Percentiles rank a stretch among this genome's conserved stretches.
These are phyloP conservation scores for Nibea albiflora DNA, from an alignment of 2,113 vertebrate genomes.

Conservation along the genomic window DNA sequence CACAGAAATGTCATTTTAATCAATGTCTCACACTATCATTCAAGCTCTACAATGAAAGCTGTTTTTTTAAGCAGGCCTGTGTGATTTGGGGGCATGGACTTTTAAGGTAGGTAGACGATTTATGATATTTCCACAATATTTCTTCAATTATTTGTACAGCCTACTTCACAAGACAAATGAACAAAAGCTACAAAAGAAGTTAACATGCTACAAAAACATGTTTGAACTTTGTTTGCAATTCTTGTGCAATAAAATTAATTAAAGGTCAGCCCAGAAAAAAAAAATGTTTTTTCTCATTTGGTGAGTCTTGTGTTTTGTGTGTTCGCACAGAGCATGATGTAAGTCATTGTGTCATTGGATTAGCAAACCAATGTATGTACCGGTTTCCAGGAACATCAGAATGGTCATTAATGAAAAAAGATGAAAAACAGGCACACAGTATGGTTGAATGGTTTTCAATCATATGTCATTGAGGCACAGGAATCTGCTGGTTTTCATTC, in stretches of 20 bases:
- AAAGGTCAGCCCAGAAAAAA: background rate
- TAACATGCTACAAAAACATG: too few relatives aligned
- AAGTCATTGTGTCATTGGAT: background rate
- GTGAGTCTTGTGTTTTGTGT: background rate
- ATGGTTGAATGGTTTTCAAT: conserved; percentile 43
- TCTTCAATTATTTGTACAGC: background rate
- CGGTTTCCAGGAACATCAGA: conserved; percentile 15
- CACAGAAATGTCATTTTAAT: background rate
- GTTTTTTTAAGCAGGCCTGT: too few relatives aligned
- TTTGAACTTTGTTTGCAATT: background rate
- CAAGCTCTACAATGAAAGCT: background rate
- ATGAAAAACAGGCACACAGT: conserved; percentile 9
- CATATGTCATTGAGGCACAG: conserved; percentile 55
- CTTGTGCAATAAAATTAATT: background rate
- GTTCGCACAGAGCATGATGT: background rate
- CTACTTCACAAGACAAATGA: too few relatives aligned
- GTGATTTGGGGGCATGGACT: too few relatives aligned
- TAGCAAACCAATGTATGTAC: background rate
- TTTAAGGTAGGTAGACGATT: too few relatives aligned
- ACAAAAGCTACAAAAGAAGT: too few relatives aligned
- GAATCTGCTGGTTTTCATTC: conserved; percentile 54
- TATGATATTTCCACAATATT: background rate
- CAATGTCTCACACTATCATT: background rate
- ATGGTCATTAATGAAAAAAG: conserved; percentile 10
- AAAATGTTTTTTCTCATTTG: background rate